Evolutionary conservation across 2,113 vertebrate genomes (phyloP).

Genomic region (Misgurnus mizolepis): DNA sequence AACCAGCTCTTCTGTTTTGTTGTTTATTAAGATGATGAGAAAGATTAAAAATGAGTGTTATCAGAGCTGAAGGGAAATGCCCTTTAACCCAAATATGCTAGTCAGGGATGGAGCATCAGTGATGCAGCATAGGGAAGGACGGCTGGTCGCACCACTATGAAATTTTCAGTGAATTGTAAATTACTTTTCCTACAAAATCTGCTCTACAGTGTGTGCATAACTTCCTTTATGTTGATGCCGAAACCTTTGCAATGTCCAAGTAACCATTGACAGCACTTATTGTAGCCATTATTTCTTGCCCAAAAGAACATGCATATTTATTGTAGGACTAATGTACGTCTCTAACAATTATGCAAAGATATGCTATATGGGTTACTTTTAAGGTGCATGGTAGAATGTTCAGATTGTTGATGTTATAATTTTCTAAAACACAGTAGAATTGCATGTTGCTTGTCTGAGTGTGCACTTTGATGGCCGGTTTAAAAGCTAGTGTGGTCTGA

Average conservation of each 20-base stretch:
- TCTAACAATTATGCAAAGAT: too few relatives aligned
- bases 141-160: constrained; percentile 33
- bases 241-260: not conserved
- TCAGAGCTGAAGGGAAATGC: constrained; percentile 18
- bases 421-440: not conserved
- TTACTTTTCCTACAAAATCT: not conserved
- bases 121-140: constrained; percentile 19
- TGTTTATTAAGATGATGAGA: not conserved
- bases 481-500: constrained; percentile 13
- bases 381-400: not conserved
- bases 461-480: not conserved
- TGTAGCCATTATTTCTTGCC: too few relatives aligned
- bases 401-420: not conserved
- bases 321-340: too few relatives aligned
- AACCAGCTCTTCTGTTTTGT: constrained; percentile 36
- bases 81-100: constrained; percentile 31
- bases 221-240: not conserved
- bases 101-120: constrained; percentile 16
- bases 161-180: constrained; percentile 44
- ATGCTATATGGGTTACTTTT: not conserved
- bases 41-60: constrained; percentile 2
- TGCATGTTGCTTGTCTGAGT: not conserved
- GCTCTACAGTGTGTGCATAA: not conserved
- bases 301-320: too few relatives aligned
- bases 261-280: too few relatives aligned